Evolutionary conservation across 2,113 vertebrate species (phyloP), one percentile per base, ranked within the genome.

Genomic region (Phoxinus phoxinus): DNA sequence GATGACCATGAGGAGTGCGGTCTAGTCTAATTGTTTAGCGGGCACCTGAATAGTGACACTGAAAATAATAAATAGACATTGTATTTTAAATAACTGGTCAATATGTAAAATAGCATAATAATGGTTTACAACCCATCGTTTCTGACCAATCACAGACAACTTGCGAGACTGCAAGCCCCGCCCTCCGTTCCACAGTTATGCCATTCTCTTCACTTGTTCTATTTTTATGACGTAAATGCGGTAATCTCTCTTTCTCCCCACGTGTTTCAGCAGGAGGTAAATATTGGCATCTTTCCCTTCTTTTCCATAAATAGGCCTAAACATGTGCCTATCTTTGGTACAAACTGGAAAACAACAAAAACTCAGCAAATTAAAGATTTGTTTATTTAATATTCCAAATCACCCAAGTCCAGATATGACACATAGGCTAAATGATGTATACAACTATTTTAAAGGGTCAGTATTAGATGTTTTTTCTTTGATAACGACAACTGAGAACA

Each of bases 191-290:
- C 6, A 15, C 0, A 0, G 4, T 6, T n/a, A 6, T 15, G n/a
- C 71, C 41, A 3, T 46, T 74, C 72, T 48, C n/a, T 6, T 1
- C n/a, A 41, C 1, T 74, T 27, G 7, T 48, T 74, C 72, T 74
- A 15, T 74, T 48, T 74, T 46, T 4, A 27, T 74, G 72, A 74
- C 72, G 37, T 74, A 4, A 48, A 25, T 74, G n/a, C 72, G 44
- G 41, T 74, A 74, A 74, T 74, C 72, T 72, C 69, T 37, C 8
- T 46, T 74, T 74, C 21, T 74, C 71, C 41, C 41, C 72, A 74
- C 41, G 72, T 48, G 41, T 74, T 48, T 46, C 5, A 25, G 11
- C n/a, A 73, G 12, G 37, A 73, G 23, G 71, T 73, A 73, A 73
- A 73, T 9, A 73, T 73, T 73, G 41, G 13, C 71, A 25, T 6